Evolutionary conservation across 2,888 invertebrate species (phyloP).

Genomic region (Tetropium fuscum): DNA sequence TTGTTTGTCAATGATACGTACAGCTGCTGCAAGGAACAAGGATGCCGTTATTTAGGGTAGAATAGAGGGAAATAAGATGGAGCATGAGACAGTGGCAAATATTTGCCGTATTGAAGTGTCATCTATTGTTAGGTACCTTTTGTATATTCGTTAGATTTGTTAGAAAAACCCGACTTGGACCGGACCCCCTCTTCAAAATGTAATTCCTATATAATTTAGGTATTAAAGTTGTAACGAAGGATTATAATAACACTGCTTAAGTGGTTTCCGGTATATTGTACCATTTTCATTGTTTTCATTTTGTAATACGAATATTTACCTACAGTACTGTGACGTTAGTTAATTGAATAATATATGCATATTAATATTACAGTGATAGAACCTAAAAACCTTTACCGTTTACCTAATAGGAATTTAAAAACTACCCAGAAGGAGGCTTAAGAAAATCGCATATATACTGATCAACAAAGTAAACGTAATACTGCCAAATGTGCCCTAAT

Average conservation of each 20-base stretch:
- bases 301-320: no score
- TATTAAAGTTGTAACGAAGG: constrained; percentile 47
- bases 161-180: constrained; percentile 52
- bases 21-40: constrained; percentile 59
- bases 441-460: no score
- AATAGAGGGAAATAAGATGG: constrained; percentile 50
- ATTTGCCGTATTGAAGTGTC: constrained; percentile 67
- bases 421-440: no score
- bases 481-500: no score
- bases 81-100: constrained; percentile 59
- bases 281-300: no score
- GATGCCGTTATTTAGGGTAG: constrained; percentile 42
- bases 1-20: constrained; percentile 60
- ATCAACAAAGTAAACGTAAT: no score
- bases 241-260: constrained; percentile 45
- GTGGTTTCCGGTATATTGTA: constrained; percentile 48
- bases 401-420: no score
- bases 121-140: constrained; percentile 63
- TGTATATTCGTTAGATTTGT: constrained; percentile 64
- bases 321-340: no score
- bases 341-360: no score
- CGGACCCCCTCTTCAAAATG: constrained; percentile 42
- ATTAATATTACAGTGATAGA: no score
- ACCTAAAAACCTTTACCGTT: no score
- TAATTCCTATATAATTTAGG: constrained; percentile 56